Evolutionary conservation across 2,113 vertebrate species (phyloP), one percentile per base, ranked within the genome.

Genomic region (Actinemys pallida): DNA sequence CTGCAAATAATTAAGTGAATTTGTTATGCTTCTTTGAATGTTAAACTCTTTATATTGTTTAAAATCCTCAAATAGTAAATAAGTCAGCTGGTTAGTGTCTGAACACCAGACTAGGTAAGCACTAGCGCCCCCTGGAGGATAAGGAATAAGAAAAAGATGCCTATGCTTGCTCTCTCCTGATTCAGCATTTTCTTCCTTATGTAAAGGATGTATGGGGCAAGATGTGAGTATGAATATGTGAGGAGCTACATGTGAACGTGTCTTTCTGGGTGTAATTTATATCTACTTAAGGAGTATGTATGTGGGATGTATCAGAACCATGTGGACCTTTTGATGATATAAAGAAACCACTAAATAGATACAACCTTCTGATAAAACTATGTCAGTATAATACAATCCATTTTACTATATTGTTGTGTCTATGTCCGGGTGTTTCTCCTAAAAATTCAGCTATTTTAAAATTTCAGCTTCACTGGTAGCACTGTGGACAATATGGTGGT

Each of bases 371-470:
- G 45, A 14, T 50, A 25, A 7, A 45, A 39, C 57, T 16, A 50
- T 14, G 39, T 45, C 4, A 22, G 27, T 1, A 1, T 27, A 53
- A 50, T 20, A 39, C 39, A 57, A 10, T 35, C 35, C 3, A 1
- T 1, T 16, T 3, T 12, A 5, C 6, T 0, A 2, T 6, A 10
- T 0, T 1, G 0, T 29, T 29, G 1, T 3, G 22, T 31, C 78
- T 13, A 25, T 4, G 5, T 3, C 8, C 1, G 11, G 0, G 6
- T 39, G 53, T 5, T 54, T 69, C 56, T 76, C 42, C 78, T 5
- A 6, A 78, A 2, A 65, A 13, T 47, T 78, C 72, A 25, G 5
- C 24, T 45, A 3, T 25, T 25, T 12, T 12, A 45, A 45, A 11
- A 42, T 75, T 25, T 45, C 39, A 42, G 39, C 24, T 13, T 42